Evolutionary conservation across 2,888 invertebrate species (phyloP).

Genomic region (Papilio protenor): DNA sequence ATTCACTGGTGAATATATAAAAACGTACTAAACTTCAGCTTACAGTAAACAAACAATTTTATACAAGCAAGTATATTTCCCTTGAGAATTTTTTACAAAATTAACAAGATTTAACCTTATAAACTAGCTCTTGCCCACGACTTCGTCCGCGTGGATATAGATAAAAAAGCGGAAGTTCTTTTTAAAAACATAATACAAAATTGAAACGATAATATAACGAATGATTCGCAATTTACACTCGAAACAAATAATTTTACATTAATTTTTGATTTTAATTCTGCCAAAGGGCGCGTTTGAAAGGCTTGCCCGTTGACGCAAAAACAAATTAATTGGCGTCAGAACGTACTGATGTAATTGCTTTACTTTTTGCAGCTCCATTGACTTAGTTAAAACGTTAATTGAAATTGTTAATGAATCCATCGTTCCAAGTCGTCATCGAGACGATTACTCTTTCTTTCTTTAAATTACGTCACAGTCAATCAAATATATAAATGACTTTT

Average conservation of each 20-base stretch:
- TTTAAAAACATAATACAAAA: slow-evolving; percentile 62
- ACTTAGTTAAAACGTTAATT: slow-evolving; percentile 82
- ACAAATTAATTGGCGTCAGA: slow-evolving; percentile 83
- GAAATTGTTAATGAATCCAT: slow-evolving; percentile 56
- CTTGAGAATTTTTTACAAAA: slow-evolving; percentile 76
- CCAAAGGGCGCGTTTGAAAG: slow-evolving; percentile 65
- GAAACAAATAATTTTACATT: slow-evolving; percentile 43
- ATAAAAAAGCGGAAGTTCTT: slow-evolving; percentile 77
- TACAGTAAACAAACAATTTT: slow-evolving; percentile 73
- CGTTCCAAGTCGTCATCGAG: slow-evolving; percentile 5
- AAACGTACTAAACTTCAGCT: slow-evolving; percentile 44
- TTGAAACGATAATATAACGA: neutral
- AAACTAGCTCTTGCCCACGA: no score
- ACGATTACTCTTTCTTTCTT: slow-evolving; percentile 15
- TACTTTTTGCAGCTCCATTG: slow-evolving; percentile 73
- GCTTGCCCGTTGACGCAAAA: slow-evolving; percentile 71
- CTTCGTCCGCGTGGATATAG: no score
- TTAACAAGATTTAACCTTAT: slow-evolving; percentile 80
- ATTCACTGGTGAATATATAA: neutral
- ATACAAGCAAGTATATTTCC: slow-evolving; percentile 78
- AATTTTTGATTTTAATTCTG: slow-evolving; percentile 32
- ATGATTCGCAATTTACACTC: slow-evolving; percentile 49
- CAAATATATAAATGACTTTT: neutral
- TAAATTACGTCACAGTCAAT: slow-evolving; percentile 2
- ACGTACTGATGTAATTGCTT: slow-evolving; percentile 80